Conservation (phyloP, 23 tunicate genomes). For the Styela plicata region DNA sequence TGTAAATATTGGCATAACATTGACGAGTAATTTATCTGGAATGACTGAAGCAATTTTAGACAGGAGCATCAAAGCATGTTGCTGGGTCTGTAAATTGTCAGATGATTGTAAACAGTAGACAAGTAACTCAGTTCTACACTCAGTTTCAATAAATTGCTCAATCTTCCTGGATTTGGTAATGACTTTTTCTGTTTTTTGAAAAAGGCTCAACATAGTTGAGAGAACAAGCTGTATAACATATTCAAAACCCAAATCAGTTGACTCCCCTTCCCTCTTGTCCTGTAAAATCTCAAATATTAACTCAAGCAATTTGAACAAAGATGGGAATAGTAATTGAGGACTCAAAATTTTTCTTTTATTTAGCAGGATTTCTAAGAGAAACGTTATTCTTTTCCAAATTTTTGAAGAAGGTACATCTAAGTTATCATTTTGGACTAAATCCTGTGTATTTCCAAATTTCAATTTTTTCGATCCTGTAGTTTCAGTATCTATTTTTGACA, state of each 20-base stretch:
- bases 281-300: neutral
- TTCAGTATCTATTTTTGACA: neutral
- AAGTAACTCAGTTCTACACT: slow-evolving; percentile 28
- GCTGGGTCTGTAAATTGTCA: slow-evolving; percentile 52
- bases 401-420: neutral
- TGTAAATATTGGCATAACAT: slow-evolving; percentile 73
- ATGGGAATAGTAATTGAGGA: neutral
- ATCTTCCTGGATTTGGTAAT: neutral
- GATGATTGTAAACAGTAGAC: slow-evolving; percentile 53
- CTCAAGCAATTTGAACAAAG: neutral
- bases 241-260: neutral
- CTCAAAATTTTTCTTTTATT: neutral
- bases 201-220: neutral
- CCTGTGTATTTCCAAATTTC: neutral
- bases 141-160: neutral
- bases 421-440: neutral
- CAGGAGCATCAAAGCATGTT: slow-evolving; percentile 54
- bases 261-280: neutral
- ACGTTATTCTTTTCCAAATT: slow-evolving; percentile 1
- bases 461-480: neutral
- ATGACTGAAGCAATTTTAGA: slow-evolving; percentile 36
- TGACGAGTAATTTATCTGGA: slow-evolving; percentile 72
- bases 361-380: neutral
- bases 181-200: neutral
- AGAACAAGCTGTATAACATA: neutral